Percentiles rank a stretch among this genome's conserved stretches.
Conservation (phyloP, 2,888 invertebrate species). For the Poecilobothrus nobilitatus region DNA sequence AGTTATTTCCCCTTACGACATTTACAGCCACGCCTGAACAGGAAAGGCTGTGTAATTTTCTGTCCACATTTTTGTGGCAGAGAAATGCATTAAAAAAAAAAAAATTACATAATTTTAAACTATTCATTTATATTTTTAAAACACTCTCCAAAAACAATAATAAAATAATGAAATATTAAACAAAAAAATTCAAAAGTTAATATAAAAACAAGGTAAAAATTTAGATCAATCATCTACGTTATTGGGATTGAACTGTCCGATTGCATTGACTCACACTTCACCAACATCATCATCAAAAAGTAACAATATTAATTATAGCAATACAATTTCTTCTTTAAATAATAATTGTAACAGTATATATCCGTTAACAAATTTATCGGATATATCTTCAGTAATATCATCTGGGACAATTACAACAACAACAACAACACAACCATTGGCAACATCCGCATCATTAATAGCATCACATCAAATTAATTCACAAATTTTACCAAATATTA, state of each 20-base stretch:
- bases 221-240: conserved; percentile 5
- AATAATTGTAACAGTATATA: not conserved
- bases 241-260: not conserved
- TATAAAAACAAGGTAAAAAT: too few species aligned
- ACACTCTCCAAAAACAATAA: too few species aligned
- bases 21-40: too few species aligned
- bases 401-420: conserved; percentile 19
- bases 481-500: not conserved
- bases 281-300: not conserved
- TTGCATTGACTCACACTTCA: not conserved
- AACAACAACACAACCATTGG: not conserved
- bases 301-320: not conserved
- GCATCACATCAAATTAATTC: conserved; percentile 9
- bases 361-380: not conserved
- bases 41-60: too few species aligned
- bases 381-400: conserved; percentile 12
- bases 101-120: too few species aligned
- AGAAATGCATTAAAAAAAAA: too few species aligned
- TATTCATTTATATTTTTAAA: too few species aligned
- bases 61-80: too few species aligned
- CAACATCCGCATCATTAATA: not conserved
- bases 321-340: not conserved
- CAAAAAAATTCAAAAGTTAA: too few species aligned
- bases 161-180: too few species aligned
- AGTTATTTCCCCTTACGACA: too few species aligned